Evolutionary conservation across 1,140 invertebrate species (phyloP).

Genomic region (Diabrotica undecimpunctata): DNA sequence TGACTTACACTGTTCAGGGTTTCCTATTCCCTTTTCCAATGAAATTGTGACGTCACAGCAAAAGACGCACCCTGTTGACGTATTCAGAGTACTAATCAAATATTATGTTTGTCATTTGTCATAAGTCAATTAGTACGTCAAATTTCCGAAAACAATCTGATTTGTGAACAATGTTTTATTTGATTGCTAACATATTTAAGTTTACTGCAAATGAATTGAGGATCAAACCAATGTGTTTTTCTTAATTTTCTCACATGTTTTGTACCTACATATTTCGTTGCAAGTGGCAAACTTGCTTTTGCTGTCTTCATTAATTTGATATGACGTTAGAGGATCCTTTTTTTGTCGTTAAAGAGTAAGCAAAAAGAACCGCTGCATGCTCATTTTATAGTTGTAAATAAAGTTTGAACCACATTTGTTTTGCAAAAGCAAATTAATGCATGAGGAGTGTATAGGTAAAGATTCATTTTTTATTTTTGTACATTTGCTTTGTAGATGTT

Average conservation of each 20-base stretch:
- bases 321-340: constrained; percentile 95
- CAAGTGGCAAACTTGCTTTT: background rate
- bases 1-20: too few relatives aligned
- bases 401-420: background rate
- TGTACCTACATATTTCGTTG: background rate
- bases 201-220: too few relatives aligned
- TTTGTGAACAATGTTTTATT: too few relatives aligned
- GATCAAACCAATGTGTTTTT: background rate
- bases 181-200: too few relatives aligned
- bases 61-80: too few relatives aligned
- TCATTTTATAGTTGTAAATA: constrained; percentile 5
- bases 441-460: background rate
- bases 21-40: too few relatives aligned
- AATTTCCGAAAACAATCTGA: too few relatives aligned
- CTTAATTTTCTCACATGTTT: background rate
- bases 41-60: too few relatives aligned
- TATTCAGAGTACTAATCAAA: too few relatives aligned
- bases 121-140: too few relatives aligned
- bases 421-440: constrained; percentile 1
- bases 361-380: constrained; percentile 34
- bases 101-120: too few relatives aligned
- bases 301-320: constrained; percentile 43
- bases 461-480: background rate
- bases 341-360: constrained; percentile 95
- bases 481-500: background rate